phyloP scores from a whole-genome alignment of 2,888 invertebrate genomes.

The Anoplius nigerrimus region DNA sequence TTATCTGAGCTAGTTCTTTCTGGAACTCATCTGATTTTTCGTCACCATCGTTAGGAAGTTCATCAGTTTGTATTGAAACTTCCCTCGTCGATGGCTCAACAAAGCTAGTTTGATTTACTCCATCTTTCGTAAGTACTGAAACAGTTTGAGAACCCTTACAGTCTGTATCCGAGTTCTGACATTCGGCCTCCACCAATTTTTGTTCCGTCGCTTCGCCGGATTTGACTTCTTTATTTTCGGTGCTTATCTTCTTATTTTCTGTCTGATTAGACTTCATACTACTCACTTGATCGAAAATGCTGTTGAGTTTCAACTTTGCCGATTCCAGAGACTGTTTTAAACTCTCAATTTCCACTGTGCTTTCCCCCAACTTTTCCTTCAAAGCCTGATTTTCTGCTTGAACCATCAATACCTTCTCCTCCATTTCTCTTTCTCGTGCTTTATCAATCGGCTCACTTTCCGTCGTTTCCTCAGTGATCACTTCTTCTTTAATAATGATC shows the following conservation, averaged over 20 bases:
- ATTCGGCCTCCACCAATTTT: neutral
- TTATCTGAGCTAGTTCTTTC: too few species aligned
- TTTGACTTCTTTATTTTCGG: too few species aligned
- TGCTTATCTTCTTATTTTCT: too few species aligned
- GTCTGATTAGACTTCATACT: neutral
- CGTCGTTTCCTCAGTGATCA: neutral
- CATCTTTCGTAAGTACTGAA: too few species aligned
- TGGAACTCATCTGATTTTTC: too few species aligned
- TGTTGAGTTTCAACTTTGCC: slow-evolving; percentile 48
- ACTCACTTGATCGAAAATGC: slow-evolving; percentile 43
- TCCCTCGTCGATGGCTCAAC: too few species aligned
- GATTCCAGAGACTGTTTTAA: slow-evolving; percentile 45
- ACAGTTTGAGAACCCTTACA: neutral
- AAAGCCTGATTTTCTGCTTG: slow-evolving; percentile 51
- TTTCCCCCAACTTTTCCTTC: slow-evolving; percentile 46
- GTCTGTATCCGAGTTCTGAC: too few species aligned
- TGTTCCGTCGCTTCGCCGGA: neutral
- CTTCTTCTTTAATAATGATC: slow-evolving; percentile 16
- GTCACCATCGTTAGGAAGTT: too few species aligned
- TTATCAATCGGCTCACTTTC: slow-evolving; percentile 9
- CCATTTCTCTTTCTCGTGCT: slow-evolving; percentile 21
- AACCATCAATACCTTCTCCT: slow-evolving; percentile 21
- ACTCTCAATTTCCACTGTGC: slow-evolving; percentile 39
- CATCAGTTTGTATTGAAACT: too few species aligned
- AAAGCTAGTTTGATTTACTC: too few species aligned